Base-by-base conservation (phyloP, 64 coral and sea anemone species). In the Pocillopora verrucosa region DNA sequence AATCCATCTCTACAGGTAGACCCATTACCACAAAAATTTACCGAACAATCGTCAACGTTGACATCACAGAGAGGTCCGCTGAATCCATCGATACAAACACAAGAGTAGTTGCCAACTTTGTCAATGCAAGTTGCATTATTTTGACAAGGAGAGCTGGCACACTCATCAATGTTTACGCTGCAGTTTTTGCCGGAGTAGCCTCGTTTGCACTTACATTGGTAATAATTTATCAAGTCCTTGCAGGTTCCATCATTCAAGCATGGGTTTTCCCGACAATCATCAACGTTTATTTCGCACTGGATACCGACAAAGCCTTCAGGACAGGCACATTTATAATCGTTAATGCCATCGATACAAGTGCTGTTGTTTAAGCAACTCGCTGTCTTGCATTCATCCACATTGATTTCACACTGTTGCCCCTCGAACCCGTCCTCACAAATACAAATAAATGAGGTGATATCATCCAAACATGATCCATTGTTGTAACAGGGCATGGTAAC, bases 111-210 rank as follows among this genome's bases (percentile, higher is more conserved):
- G 11, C 41, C 59, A 57, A 61, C 34, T 60, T 83, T 76, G 61
- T 91, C 78, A 2, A 51, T 26, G 72, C 89, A 91, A 6, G 72
- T 91, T 10, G 69, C 89, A 82, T 90, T 90, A 79, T 91, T 91
- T 37, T 26, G 59, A 75, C 89, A 91, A 3, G 80, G 80, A 65
- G 36, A 65, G 82, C 59, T 61, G n/a, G 35, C 17, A 20, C 89
- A 91, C 56, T 91, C 78, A 26, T 91, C 20, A 16, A 91, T 77
- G 36, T 85, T 60, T 19, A 76, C 41, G 16, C 72, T 80, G 19
- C 89, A 91, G 36, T 84, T 80, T 2, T n/a, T 57, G 24, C 89
- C 89, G 1, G 60, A 76, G 34, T 82, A 91, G 22, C 89, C 89
- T 22, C 34, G 38, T 13, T 11, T 76, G 30, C 89, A 91, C 12